Base-by-base conservation (phyloP, 1,140 invertebrate genomes). In the Bombus waltoni region DNA sequence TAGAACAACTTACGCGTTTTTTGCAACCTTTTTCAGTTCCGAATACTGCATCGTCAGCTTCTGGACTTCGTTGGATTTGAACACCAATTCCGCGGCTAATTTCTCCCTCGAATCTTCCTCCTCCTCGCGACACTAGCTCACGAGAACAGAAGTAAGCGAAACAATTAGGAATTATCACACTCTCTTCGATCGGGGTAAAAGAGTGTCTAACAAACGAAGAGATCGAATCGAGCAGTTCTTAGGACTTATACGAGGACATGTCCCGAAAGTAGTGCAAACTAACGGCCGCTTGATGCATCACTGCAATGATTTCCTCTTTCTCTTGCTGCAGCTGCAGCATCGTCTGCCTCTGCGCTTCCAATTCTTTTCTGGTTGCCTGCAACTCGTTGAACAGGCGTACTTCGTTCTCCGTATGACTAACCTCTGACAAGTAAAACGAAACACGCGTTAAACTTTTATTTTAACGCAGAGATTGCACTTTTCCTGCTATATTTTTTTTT, bases 311-410 rank as follows among this genome's bases (percentile, higher is more conserved):
- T 47, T 92, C 89, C 28, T 91, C 85, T 35, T 92, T 92, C 35
- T 92, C 91, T 0, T 59, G 72, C 28, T 91, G 68, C 15, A 92
- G 40, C n/a, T 91, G 83, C 13, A 66, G 1, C 32, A 89, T 83
- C 62, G 79, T 83, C 68, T 91, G 79, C n/a, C 75, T 89, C 3
- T 90, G 88, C 47, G 77, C 72, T 0, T 83, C 53, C 9, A 93
- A 18, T 22, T 83, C 66, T 0, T 38, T n/a, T n/a, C 85, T 70
- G 0, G 83, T 32, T 22, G 76, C 76, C 53, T 89, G 77, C 1
- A 93, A 66, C n/a, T 93, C 92, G 42, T 90, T 90, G 72, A 84
- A 93, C 66, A 93, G 42, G 3, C 88, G 87, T 9, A 92, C 71
- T 68, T 93, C 92, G 57, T 93, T 92, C 22, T 93, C 91, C 25